phyloP scores from a whole-genome alignment of 2,113 vertebrate genomes.

The Tonatia bakeri region DNA sequence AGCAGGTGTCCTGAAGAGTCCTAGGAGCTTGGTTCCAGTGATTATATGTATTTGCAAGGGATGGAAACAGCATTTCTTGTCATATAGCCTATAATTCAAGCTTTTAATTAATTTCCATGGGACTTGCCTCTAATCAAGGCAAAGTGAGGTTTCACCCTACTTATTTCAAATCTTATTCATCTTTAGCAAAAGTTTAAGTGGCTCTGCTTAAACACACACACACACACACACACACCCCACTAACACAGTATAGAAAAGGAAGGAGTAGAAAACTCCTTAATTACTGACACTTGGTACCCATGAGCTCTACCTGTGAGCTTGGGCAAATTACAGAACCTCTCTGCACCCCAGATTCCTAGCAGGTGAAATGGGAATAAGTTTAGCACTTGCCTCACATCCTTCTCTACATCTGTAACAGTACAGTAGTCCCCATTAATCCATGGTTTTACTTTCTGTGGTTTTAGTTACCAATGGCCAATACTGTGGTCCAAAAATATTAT shows the following conservation, averaged over 20 bases:
- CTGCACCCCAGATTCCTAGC: background rate
- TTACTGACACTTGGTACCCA: background rate
- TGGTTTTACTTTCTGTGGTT: background rate
- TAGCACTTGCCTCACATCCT: background rate
- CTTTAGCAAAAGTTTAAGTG: conserved; percentile 47
- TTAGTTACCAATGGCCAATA: background rate
- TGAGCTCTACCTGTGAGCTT: background rate
- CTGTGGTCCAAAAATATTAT: background rate
- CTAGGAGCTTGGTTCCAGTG: conserved; percentile 30
- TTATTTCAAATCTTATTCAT: conserved; percentile 50
- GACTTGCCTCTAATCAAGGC: conserved; percentile 54
- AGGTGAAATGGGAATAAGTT: background rate
- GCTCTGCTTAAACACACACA: conserved; percentile 39
- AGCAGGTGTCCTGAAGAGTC: conserved; percentile 41
- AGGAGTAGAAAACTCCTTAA: background rate
- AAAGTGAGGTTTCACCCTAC: conserved; percentile 43
- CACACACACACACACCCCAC: too few relatives aligned
- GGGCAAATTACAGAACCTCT: background rate
- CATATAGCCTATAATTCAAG: conserved; percentile 41
- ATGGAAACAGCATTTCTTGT: conserved; percentile 34
- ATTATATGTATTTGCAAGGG: conserved; percentile 52
- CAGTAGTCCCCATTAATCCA: background rate
- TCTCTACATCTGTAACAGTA: background rate
- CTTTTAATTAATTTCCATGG: conserved; percentile 58
- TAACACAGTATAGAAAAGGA: background rate